Evolutionary conservation across 2,888 invertebrate genomes (phyloP), one percentile per base, ranked within the genome.

Genomic region (Conomelus anceps): DNA sequence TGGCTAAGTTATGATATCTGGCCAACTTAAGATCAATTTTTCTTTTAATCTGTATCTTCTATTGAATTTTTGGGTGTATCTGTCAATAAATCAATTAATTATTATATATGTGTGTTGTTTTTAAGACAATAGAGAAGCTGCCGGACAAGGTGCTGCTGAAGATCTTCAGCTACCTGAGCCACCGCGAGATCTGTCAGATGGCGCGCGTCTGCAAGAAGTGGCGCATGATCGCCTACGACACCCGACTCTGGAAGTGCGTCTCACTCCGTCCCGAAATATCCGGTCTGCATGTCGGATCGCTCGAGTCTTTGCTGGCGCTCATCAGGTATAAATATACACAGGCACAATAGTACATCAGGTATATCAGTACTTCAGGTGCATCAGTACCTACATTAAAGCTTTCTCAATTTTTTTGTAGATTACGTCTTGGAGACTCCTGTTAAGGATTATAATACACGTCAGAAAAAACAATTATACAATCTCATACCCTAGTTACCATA

Each of bases 221-320:
- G 99, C 96, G 99, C 17, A 95, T 97, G 93, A 96, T 99, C 22
- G 99, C 99, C 0, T 99, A 99, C 94, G 98, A 99, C 93, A 98
- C 98, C 11, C 95, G 96, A 23, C 95, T 99, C 0, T 99, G 99
- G 99, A 97, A 97, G 91, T 96, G 97, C 92, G 99, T 99, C 34
- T 99, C 99, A 1, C 94, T 99, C 86, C 95, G 99, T 63, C 99
- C 99, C 11, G 99, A 99, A 94, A 97, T 98, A 92, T 99, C 99
- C 22, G 99, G 99, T 24, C 94, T 99, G 85, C 98, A 98, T 93
- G 98, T 99, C 89, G 96, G 97, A 29, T 98, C 97, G 0, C 93
- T 98, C 91, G 99, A 99, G 92, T 96, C 97, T 22, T 95, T 99
- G 20, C 93, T 99, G 91, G 96, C 97, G 0, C 94, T 99, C 89